phyloP scores from a whole-genome alignment of 2,888 invertebrate species.

The Monochamus alternatus region DNA sequence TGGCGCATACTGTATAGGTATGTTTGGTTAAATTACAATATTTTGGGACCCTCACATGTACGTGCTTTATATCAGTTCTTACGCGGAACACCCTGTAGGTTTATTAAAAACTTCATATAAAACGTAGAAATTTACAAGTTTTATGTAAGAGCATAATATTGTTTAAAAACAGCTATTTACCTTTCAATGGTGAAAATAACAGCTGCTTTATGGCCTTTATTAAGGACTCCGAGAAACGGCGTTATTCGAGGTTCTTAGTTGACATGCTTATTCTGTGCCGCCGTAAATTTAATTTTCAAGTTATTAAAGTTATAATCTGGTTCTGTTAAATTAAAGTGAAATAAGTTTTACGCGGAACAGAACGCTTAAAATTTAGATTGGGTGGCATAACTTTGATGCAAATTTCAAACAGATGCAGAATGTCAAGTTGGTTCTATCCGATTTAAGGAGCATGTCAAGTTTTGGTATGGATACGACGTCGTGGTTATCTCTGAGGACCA shows the following conservation, averaged over 20 bases:
- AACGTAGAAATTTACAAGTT: too few species aligned
- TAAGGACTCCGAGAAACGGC: background rate
- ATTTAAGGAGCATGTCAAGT: background rate
- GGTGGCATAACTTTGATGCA: slow-evolving; percentile 46
- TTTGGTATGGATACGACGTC: too few species aligned
- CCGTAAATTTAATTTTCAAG: slow-evolving; percentile 46
- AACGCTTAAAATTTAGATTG: slow-evolving; percentile 51
- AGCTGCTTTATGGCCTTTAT: background rate
- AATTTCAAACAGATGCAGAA: slow-evolving; percentile 41
- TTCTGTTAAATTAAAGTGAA: slow-evolving; percentile 45
- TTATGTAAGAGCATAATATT: too few species aligned
- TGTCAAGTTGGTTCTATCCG: slow-evolving; percentile 12
- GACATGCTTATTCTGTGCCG: slow-evolving; percentile 38
- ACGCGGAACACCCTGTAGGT: too few species aligned
- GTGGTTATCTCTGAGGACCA: too few species aligned
- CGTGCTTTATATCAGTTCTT: too few species aligned
- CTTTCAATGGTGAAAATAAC: background rate
- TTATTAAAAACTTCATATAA: too few species aligned
- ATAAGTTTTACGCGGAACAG: slow-evolving; percentile 45
- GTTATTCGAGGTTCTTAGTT: slow-evolving; percentile 12
- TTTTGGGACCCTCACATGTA: too few species aligned
- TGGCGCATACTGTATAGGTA: too few species aligned
- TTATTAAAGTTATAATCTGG: slow-evolving; percentile 49
- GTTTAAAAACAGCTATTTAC: too few species aligned
- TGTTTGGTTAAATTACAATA: too few species aligned